Evolutionary conservation across 2,888 invertebrate species (phyloP), one percentile per base, ranked within the genome.

Genomic region (Conomelus anceps): DNA sequence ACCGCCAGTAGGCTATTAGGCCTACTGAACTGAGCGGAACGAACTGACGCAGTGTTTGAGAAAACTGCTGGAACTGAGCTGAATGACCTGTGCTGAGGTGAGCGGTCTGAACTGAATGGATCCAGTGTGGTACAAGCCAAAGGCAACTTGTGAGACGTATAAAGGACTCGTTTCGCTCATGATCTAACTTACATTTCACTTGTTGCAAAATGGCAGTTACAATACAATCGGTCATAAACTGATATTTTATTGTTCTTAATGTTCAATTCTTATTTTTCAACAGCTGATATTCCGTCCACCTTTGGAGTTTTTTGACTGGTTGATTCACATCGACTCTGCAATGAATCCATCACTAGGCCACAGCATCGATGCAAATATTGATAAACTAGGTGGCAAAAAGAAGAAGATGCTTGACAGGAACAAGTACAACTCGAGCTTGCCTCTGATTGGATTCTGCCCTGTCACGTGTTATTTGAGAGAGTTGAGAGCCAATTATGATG

Each of bases 371-470:
- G 26, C 23, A 29, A 23, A 22, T 22, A 20, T 6, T 63, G 20
- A 7, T 1, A 7, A 63, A 7, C n/a, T 22, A 86, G 11, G 3
- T 22, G 22, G 1, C 63, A 63, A 4, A n/a, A 63, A 63, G 63
- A 63, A 63, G n/a, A 63, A 63, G 20, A 63, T 1, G 17, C 34
- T 11, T 1, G 17, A 34, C 1, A 34, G n/a, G 34, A 23, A 22
- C 22, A 22, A 4, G 11, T 86, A 26, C 22, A 89, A 23, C 13
- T 3, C 3, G 1, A 91, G 93, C 96, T 23, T 85, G 91, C 98
- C 98, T 0, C 94, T 97, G 0, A 95, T 96, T 0, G 96, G 96
- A 91, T 97, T 97, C 92, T 95, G 98, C 93, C 97, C 97, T 0
- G 95, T 97, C 0, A 93, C 95, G 89, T 93, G 93, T 24, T 98